Conservation (phyloP, 1,140 invertebrate species). For the Aricia agestis region DNA sequence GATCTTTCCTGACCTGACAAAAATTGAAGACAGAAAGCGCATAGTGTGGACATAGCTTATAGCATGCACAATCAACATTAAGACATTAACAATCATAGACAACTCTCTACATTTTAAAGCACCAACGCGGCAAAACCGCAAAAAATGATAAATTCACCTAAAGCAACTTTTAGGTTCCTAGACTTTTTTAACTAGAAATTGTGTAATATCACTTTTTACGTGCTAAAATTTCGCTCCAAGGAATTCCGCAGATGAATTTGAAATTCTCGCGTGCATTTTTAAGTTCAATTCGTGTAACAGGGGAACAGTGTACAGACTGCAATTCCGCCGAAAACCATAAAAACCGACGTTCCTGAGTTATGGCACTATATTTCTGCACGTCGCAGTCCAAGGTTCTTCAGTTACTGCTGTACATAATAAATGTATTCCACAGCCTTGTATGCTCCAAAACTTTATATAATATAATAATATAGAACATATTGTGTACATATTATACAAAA, state of each 20-base stretch:
- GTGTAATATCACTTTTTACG: background rate
- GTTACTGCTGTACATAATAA: too few species aligned
- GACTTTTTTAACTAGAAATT: background rate
- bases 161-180: too few species aligned
- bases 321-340: background rate
- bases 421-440: too few species aligned
- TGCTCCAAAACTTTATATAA: too few species aligned
- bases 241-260: background rate
- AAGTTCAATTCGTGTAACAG: background rate
- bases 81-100: background rate
- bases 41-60: too few species aligned
- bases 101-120: background rate
- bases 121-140: background rate
- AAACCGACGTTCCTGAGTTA: background rate
- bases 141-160: too few species aligned
- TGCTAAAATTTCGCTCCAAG: background rate
- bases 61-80: too few species aligned
- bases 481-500: too few species aligned
- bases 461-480: too few species aligned
- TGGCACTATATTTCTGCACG: background rate
- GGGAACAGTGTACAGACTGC: background rate
- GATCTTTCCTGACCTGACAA: too few species aligned
- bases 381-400: too few species aligned
- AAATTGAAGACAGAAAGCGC: too few species aligned
- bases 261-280: background rate